These are phyloP conservation scores for Melanotaenia parkinsoni DNA, from an alignment of 2,797 vertebrate genomes.

Conservation along the genomic window DNA sequence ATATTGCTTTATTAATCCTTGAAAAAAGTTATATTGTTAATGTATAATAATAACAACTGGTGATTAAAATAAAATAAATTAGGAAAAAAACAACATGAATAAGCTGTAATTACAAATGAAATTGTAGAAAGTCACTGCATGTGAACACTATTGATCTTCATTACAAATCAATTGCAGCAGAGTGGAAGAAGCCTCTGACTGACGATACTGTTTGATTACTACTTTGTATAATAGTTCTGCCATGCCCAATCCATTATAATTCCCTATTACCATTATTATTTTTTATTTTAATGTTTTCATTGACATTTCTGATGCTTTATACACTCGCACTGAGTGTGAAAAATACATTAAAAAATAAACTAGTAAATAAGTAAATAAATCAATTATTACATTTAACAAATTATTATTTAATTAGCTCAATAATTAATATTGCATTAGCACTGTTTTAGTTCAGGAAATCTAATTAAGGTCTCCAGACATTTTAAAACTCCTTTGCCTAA, in stretches of 20 bases:
- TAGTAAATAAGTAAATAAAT: too few species aligned
- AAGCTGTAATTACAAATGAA: neutral
- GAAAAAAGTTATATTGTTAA: neutral
- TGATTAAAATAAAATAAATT: neutral
- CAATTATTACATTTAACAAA: too few species aligned
- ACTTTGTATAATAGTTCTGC: too few species aligned
- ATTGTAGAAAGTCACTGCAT: neutral
- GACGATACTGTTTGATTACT: neutral
- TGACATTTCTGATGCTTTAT: too few species aligned
- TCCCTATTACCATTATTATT: neutral
- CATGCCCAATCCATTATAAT: neutral
- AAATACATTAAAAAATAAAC: too few species aligned
- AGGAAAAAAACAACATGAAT: neutral
- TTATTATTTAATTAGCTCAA: too few species aligned
- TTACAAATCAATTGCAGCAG: neutral
- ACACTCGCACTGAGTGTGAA: too few species aligned
- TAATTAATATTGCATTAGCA: too few species aligned
- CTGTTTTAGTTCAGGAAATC: too few species aligned
- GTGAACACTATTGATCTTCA: neutral
- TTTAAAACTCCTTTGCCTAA: too few species aligned
- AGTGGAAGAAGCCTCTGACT: neutral
- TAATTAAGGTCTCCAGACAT: too few species aligned
- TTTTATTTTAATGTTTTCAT: too few species aligned
- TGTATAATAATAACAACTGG: neutral
- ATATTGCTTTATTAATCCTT: neutral